A percentile compares a stretch with the other conserved stretches of the same genome.
Conservation (phyloP, 2,888 invertebrate species). For the Stenoptilia bipunctidactyla region DNA sequence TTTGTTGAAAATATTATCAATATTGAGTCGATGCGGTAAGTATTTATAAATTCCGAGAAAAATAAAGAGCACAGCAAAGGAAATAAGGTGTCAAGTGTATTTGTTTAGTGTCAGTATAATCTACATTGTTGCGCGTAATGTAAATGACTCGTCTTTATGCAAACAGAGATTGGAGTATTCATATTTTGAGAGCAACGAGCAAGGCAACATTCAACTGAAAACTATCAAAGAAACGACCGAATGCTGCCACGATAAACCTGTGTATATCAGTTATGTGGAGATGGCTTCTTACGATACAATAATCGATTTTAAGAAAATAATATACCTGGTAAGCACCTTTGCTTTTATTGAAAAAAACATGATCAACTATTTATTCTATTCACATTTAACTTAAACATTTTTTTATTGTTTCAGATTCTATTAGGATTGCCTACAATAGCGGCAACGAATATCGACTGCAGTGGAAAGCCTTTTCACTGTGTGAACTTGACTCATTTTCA, state of each 20-base stretch:
- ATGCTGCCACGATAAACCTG: constrained; percentile 19
- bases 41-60: neutral
- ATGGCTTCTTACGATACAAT: constrained; percentile 36
- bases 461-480: constrained; percentile 58
- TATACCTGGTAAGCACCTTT: constrained; percentile 4
- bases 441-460: constrained; percentile 44
- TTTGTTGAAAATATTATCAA: too few species aligned
- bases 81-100: constrained; percentile 54
- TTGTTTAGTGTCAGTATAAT: constrained; percentile 50
- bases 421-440: constrained; percentile 25
- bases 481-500: constrained; percentile 56
- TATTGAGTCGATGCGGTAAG: too few species aligned
- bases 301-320: constrained; percentile 22
- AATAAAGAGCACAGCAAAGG: constrained; percentile 25
- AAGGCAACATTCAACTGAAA: constrained; percentile 36
- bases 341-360: neutral
- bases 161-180: neutral
- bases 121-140: constrained; percentile 31
- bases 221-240: constrained; percentile 37
- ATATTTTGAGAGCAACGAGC: constrained; percentile 18
- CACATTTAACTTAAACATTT: neutral
- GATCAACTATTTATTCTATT: neutral
- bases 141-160: constrained; percentile 28
- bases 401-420: constrained; percentile 33
- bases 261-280: constrained; percentile 26